A percentile compares a stretch with the other conserved stretches of the same genome.
phyloP scores from a whole-genome alignment of 2,113 vertebrate species.

The Acrocephalus arundinaceus region DNA sequence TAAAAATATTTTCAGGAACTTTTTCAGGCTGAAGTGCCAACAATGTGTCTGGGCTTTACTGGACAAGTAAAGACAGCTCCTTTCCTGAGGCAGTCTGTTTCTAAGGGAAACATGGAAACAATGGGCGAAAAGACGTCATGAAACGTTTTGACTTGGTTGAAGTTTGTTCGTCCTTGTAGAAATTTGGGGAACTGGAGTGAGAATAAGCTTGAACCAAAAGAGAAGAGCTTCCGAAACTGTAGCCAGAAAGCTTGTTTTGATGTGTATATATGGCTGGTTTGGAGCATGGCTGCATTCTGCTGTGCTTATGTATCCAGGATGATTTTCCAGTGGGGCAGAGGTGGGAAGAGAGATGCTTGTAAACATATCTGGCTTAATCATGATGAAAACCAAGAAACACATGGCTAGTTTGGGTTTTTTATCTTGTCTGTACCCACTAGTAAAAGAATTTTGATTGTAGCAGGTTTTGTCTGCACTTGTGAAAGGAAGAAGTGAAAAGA shows the following conservation, averaged over 20 bases:
- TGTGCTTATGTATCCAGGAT: not conserved
- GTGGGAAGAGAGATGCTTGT: not conserved
- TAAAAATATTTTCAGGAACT: constrained; percentile 38
- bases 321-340: not conserved
- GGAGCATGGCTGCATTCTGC: not conserved
- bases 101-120: constrained; percentile 17
- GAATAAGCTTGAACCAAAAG: not conserved
- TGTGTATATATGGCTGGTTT: not conserved
- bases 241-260: not conserved
- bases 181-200: not conserved
- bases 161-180: not conserved
- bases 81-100: constrained; percentile 17
- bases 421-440: not conserved
- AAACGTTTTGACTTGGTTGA: not conserved
- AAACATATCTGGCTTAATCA: not conserved
- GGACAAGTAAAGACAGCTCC: not conserved
- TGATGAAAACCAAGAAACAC: not conserved
- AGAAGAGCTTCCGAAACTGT: not conserved
- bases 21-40: constrained; percentile 16
- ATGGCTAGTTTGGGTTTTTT: not conserved
- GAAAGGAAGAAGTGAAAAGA: not conserved
- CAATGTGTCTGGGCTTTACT: constrained; percentile 11
- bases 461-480: not conserved
- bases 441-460: not conserved
- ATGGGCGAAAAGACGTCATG: not conserved